Evolutionary conservation across 2,888 invertebrate species (phyloP), one percentile per base, ranked within the genome.

Genomic region (Argyresthia goedartella): DNA sequence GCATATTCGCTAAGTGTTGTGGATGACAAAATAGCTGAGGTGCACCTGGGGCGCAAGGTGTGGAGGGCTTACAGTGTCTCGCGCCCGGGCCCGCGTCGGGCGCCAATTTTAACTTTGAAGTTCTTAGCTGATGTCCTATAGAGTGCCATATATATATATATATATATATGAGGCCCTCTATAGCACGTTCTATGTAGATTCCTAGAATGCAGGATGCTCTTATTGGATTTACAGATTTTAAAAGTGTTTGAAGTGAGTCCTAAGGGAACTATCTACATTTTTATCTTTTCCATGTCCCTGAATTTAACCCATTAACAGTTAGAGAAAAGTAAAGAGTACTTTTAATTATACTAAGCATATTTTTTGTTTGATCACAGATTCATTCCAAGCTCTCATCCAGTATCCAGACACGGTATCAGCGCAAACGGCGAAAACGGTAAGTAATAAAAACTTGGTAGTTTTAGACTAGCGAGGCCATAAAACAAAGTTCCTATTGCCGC

Each of bases 341-440:
- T 25, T 25, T 4, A 25, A 25, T 4, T 4, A 2, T 4, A 6
- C 25, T 25, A 25, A 25, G 25, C 25, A 25, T 25, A 25, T 25
- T 25, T n/a, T 25, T 25, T 25, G 25, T 73, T 76, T 75, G 71
- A 73, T 89, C 89, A 62, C 91, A 96, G 96, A 94, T 89, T 94
- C 95, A 87, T 97, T 97, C 91, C 96, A 99, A 93, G 99, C 99
- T 60, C 92, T 99, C 75, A 97, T 99, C 82, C 99, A 99, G 89
- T 98, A 98, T 87, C 95, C 97, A 65, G 99, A 99, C 88, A 95
- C 98, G 59, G 92, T 95, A 73, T 95, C 97, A 63, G 99, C 99
- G 63, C 98, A 98, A 87, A 93, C 96, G 69, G 99, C 99, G 71
- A 99, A 98, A 91, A 90, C 93, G 88, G 94, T 95, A 81, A 91